Percentiles rank a stretch among this genome's conserved stretches.
Evolutionary conservation across 2,113 vertebrate species (phyloP).

Genomic region (Casuarius casuarius): DNA sequence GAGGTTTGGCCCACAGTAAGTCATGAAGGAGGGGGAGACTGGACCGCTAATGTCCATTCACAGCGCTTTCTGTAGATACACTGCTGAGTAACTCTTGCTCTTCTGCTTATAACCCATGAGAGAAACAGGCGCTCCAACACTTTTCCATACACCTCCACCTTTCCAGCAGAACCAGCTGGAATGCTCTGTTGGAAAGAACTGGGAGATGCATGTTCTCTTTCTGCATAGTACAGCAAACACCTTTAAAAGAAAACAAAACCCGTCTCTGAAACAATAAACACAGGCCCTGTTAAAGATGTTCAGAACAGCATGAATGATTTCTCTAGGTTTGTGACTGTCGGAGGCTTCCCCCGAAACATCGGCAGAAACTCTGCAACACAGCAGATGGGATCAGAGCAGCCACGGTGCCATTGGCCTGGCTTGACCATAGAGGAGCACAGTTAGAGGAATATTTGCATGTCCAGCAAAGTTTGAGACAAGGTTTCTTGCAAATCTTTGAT

Average conservation of each 20-base stretch:
- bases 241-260: neutral
- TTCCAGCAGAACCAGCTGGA: neutral
- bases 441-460: neutral
- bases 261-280: neutral
- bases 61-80: neutral
- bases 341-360: neutral
- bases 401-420: too few relatives aligned
- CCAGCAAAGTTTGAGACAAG: neutral
- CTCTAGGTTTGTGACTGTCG: neutral
- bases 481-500: neutral
- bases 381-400: neutral
- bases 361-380: neutral
- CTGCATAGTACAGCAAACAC: neutral
- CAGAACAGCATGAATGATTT: fast-evolving
- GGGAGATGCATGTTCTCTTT: neutral
- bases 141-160: fast-evolving
- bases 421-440: neutral
- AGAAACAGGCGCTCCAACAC: neutral
- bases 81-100: neutral
- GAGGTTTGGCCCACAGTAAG: neutral
- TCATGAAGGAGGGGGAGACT: neutral
- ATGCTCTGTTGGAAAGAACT: neutral
- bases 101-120: neutral
- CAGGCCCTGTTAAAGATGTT: neutral
- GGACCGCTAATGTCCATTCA: neutral